Conservation (phyloP, 2,113 vertebrate genomes). For the Mirounga angustirostris region DNA sequence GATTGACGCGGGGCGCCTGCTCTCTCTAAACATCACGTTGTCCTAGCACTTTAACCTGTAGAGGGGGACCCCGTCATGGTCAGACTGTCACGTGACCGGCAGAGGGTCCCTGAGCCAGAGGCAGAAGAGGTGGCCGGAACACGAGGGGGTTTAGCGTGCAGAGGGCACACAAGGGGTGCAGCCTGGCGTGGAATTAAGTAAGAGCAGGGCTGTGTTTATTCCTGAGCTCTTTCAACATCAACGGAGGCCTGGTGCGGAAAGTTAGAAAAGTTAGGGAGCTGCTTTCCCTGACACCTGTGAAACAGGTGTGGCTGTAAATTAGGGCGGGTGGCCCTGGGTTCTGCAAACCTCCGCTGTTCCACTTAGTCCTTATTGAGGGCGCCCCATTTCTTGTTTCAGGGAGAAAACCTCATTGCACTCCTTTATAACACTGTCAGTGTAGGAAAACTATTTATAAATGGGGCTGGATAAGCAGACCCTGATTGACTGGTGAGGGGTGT, state of each 20-base stretch:
- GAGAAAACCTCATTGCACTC: constrained; percentile 62
- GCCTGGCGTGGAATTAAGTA: background rate
- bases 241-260: background rate
- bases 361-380: constrained; percentile 41
- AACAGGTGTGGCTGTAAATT: constrained; percentile 41
- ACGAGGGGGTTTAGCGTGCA: background rate
- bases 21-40: background rate
- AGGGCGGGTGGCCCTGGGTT: background rate
- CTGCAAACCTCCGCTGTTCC: background rate
- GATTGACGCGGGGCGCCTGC: background rate
- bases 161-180: no score
- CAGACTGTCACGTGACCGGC: background rate
- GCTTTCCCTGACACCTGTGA: background rate
- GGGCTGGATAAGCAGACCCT: constrained; percentile 70
- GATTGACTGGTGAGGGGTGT: constrained; percentile 74
- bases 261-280: background rate
- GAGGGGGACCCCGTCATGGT: background rate
- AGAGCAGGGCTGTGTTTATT: background rate
- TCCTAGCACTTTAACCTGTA: background rate
- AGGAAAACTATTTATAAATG: constrained; percentile 80
- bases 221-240: background rate
- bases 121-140: background rate
- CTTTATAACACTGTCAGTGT: constrained; percentile 68
- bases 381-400: constrained; percentile 63
- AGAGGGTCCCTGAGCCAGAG: background rate